phyloP scores from a whole-genome alignment of 1,140 invertebrate species.

The Littorina saxatilis region DNA sequence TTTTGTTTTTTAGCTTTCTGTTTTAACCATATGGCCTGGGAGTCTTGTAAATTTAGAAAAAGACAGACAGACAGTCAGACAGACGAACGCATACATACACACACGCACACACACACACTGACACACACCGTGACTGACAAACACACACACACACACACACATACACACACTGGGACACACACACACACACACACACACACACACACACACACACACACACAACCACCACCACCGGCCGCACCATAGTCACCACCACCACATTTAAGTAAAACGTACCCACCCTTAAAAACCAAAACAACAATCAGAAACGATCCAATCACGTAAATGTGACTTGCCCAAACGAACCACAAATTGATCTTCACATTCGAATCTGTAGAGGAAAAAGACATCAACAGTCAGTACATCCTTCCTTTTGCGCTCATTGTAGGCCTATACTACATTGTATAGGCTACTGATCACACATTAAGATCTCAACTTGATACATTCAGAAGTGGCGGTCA shows the following conservation, averaged over 20 bases:
- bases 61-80: not conserved
- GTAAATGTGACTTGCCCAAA: not conserved
- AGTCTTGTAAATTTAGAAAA: not conserved
- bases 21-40: too few relatives aligned
- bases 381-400: not conserved
- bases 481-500: too few relatives aligned
- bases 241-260: not conserved
- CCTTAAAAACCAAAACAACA: not conserved
- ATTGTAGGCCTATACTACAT: too few relatives aligned
- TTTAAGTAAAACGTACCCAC: not conserved
- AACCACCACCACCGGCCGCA: not conserved
- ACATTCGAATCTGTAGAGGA: not conserved
- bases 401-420: too few relatives aligned
- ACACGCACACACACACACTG: slow-evolving; percentile 7
- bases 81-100: not conserved
- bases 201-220: slow-evolving; percentile 19
- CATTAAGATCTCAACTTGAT: too few relatives aligned
- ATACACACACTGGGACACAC: slow-evolving; percentile 15
- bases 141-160: slow-evolving; percentile 19
- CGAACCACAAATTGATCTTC: not conserved
- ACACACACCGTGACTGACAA: slow-evolving; percentile 5
- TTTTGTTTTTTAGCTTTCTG: too few relatives aligned
- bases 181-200: slow-evolving; percentile 25
- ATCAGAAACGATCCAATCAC: not conserved
- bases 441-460: too few relatives aligned